These are phyloP conservation scores for Pterois miles DNA, from an alignment of 2,797 vertebrate species.

Conservation along the genomic window DNA sequence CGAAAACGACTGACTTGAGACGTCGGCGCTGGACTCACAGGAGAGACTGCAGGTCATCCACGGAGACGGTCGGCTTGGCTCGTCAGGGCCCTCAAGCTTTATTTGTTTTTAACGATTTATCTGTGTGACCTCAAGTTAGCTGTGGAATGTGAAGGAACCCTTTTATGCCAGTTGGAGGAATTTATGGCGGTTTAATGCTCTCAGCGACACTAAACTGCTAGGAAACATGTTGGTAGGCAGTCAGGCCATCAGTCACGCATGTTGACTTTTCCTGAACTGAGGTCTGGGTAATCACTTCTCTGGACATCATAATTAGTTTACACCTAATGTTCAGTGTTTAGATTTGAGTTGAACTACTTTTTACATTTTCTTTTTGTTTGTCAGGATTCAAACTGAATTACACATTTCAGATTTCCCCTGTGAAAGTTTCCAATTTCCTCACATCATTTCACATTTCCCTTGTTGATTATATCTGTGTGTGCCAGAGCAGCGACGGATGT, in stretches of 20 bases:
- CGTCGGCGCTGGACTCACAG: background rate
- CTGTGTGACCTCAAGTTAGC: conserved; percentile 13
- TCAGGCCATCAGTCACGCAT: conserved; percentile 1
- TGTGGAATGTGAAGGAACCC: conserved; percentile 48
- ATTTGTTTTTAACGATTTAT: conserved; percentile 49
- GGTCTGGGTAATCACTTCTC: background rate
- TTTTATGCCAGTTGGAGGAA: conserved; percentile 35
- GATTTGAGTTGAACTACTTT: background rate
- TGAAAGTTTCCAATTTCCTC: conserved; percentile 11
- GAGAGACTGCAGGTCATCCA: background rate
- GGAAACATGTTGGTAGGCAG: conserved; percentile 18
- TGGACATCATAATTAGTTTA: background rate
- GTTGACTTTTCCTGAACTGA: conserved; percentile 17
- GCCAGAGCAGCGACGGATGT: background rate
- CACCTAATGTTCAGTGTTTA: background rate
- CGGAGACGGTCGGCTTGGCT: background rate
- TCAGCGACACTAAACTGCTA: conserved; percentile 26
- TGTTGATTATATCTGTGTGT: background rate
- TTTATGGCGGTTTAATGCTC: conserved; percentile 36
- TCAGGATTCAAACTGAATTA: background rate
- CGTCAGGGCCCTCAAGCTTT: background rate
- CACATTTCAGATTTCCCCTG: conserved; percentile 13
- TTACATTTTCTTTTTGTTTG: background rate
- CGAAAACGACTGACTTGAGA: background rate
- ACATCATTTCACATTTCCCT: conserved; percentile 12